Base-by-base conservation (phyloP, 2,113 vertebrate species). In the Phocoena phocoena region DNA sequence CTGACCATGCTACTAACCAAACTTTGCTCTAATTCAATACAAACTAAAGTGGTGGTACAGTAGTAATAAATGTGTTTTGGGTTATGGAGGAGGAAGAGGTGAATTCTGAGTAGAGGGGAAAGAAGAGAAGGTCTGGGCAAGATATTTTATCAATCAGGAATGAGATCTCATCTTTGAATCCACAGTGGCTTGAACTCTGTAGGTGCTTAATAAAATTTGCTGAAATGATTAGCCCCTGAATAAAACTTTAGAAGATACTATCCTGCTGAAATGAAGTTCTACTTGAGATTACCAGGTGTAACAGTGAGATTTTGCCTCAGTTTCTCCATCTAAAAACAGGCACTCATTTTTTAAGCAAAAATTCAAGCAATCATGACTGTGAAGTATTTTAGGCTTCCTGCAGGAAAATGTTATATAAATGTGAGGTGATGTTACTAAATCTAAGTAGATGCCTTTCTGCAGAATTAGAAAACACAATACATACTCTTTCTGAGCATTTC, bases 231-330 rank as follows among this genome's bases (percentile, higher is more conserved):
- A 82, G 8, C 55, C 28, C 41, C 58, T 84, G 14, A 41, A 95
- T 62, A 83, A 60, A 70, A 92, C 14, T 70, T 47, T 63, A 80
- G 25, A 88, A 68, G 53, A 92, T 38, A 82, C 3, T 84, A 71
- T 84, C n/a, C 41, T 84, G 70, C 17, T 58, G 36, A 89, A 84
- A 76, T 80, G 21, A 97, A 67, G 36, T 84, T 95, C 33, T 86
- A 68, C 65, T 67, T 73, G 53, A 10, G 6, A 89, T 65, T 95
- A 41, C 70, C 47, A 44, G 11, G 26, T 26, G 1, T 73, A 65
- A 93, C 20, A 67, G n/a, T 79, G 47, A 73, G 67, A 89, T 21
- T 68, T 33, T 26, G 26, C 23, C 53, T 90, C 47, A 44, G 11
- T 58, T 89, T 81, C 41, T 38, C 44, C 70, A 95, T 68, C 21